Evolutionary conservation across 2,888 invertebrate species (phyloP), one percentile per base, ranked within the genome.

Genomic region (Plemyria rubiginata): DNA sequence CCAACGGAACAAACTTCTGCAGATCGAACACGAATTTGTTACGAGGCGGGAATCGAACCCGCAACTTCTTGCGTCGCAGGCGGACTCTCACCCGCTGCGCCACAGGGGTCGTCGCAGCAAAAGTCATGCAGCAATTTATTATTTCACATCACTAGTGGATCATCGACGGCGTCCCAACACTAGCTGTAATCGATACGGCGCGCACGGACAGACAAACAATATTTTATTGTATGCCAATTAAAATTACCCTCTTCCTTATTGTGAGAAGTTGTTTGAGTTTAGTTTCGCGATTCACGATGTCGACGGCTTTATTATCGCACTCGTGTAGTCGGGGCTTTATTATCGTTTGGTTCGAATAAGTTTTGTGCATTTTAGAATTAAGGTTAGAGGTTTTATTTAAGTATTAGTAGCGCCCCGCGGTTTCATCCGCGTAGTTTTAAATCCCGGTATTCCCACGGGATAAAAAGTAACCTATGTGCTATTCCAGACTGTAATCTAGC

Each of bases 221-320:
- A 89, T 88, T 89, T 88, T 88, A 89, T 88, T 88, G 87, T 85
- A 78, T 81, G 88, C 89, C 90, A 91, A 90, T 91, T 91, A 90
- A 89, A 89, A 85, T 86, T 80, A 86, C 83, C 84, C 81, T 73
- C 82, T 84, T 82, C 79, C 85, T 83, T 81, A 63, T 68, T 67
- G 67, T 60, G 60, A 60, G 63, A 64, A 64, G 60, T 65, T 65
- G 56, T 59, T 54, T 59, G 58, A 58, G 56, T 62, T 65, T 55
- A 61, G 62, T 62, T 62, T 67, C 38, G 56, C 53, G 57, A 60
- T 61, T 52, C 59, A 43, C 46, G 48, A 51, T 38, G 38, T 45
- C 59, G 12, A 41, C 28, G 57, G 43, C 55, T 57, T 58, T 60
- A 60, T 62, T 53, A 65, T 56, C 46, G 40, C 36, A 12, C 7